These are phyloP conservation scores for Coelopa pilipes DNA, from an alignment of 2,888 invertebrate species.

Conservation along the genomic window DNA sequence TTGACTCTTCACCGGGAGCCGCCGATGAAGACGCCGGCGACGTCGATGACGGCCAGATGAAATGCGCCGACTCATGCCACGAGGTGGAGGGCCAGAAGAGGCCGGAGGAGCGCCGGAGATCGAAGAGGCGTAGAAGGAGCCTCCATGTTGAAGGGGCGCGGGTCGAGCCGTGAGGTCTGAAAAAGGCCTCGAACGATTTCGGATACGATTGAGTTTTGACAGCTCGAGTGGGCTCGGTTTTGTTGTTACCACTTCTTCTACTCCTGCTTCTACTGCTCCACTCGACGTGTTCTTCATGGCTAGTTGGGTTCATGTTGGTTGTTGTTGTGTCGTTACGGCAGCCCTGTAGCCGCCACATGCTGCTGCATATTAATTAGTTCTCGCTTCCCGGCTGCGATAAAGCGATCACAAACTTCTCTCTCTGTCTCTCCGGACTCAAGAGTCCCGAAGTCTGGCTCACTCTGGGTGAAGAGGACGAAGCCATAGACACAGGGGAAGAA, in stretches of 20 bases:
- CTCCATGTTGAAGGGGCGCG: neutral
- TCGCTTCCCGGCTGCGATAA: neutral
- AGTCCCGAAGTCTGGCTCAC: neutral
- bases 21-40: too few species aligned
- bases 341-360: conserved; percentile 9
- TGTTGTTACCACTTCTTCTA: neutral
- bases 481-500: too few species aligned
- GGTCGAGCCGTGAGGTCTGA: neutral
- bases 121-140: neutral
- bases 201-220: conserved; percentile 31
- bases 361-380: conserved; percentile 29
- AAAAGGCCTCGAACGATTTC: neutral
- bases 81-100: neutral
- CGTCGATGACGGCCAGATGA: neutral
- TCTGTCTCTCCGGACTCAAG: neutral
- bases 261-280: too few species aligned
- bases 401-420: conserved; percentile 5
- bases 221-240: conserved; percentile 7
- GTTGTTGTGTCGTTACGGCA: neutral
- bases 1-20: too few species aligned
- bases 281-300: too few species aligned
- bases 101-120: neutral
- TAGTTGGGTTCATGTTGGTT: neutral
- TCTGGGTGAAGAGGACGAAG: too few species aligned
- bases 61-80: neutral